A percentile compares a stretch with the other conserved stretches of the same genome.
Conservation (phyloP, 2,113 vertebrate species). For the Ophiodon elongatus region DNA sequence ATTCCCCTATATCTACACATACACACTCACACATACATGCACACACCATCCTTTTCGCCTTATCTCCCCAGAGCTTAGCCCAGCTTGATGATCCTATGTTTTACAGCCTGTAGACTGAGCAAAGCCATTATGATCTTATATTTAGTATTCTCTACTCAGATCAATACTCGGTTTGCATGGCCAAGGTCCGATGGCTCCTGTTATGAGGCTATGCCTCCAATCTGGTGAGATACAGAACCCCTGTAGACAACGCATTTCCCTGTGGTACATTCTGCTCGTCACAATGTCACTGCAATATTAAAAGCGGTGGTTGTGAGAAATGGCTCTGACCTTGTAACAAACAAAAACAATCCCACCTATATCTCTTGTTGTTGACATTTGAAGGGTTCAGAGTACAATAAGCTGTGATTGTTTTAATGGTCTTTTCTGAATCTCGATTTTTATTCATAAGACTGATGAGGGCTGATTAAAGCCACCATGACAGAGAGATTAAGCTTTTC, state of each 20-base stretch:
- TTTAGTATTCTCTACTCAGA: slow-evolving; percentile 26
- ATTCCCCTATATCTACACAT: neutral
- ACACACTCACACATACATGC: neutral
- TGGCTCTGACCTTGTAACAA: slow-evolving; percentile 8
- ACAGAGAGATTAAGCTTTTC: neutral
- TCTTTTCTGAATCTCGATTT: neutral
- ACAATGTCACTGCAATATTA: slow-evolving; percentile 28
- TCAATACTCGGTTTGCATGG: slow-evolving; percentile 62
- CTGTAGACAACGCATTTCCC: slow-evolving; percentile 32
- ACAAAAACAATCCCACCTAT: neutral
- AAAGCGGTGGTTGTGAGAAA: slow-evolving; percentile 22
- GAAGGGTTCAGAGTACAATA: slow-evolving; percentile 14
- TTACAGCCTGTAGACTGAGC: slow-evolving; percentile 38
- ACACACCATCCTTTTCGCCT: slow-evolving; percentile 5
- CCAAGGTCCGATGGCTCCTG: slow-evolving; percentile 21
- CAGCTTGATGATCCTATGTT: slow-evolving; percentile 30
- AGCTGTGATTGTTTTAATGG: slow-evolving; percentile 4
- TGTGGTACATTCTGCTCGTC: slow-evolving; percentile 18
- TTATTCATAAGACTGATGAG: slow-evolving; percentile 16
- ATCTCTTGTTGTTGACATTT: slow-evolving; percentile 22
- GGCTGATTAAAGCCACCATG: neutral
- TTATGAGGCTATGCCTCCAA: slow-evolving; percentile 19
- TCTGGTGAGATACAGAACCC: neutral
- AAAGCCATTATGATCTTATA: slow-evolving; percentile 36
- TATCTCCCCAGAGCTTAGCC: slow-evolving; percentile 9